These are phyloP conservation scores for Latrodectus geometricus DNA, from an alignment of 1,140 invertebrate genomes.

Conservation along the genomic window DNA sequence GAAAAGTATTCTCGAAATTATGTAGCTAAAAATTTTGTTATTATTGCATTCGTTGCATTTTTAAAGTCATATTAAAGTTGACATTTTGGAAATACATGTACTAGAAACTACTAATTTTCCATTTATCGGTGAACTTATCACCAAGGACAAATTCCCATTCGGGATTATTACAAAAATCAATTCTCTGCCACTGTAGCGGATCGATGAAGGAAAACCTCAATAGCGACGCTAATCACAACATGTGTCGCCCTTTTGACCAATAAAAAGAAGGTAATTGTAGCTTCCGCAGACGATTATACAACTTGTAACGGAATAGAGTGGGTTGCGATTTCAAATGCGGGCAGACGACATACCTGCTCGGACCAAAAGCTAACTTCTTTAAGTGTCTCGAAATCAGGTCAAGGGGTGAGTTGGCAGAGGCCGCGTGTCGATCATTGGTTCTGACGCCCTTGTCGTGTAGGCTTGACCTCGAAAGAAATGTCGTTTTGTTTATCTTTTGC, in stretches of 20 bases:
- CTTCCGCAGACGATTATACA: background rate
- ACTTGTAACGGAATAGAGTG: constrained; percentile 15
- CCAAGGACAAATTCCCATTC: no score
- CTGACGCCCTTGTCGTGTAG: constrained; percentile 10
- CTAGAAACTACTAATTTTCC: no score
- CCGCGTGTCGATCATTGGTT: constrained; percentile 23
- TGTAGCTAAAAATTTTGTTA: no score
- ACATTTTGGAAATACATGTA: no score
- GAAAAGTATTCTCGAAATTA: no score
- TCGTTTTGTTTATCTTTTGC: background rate
- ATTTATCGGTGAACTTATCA: no score
- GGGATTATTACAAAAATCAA: no score
- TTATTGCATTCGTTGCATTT: no score
- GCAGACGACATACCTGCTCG: background rate
- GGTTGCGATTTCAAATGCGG: background rate
- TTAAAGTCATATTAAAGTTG: no score
- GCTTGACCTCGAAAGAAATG: background rate
- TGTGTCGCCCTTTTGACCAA: background rate
- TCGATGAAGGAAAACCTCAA: no score
- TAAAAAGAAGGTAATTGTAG: background rate
- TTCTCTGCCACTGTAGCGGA: no score
- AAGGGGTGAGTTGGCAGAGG: constrained; percentile 21
- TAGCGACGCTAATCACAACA: no score
- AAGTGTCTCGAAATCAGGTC: constrained; percentile 19
- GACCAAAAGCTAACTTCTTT: constrained; percentile 1